phyloP scores from a whole-genome alignment of 2,113 vertebrate genomes.

The Melozone crissalis region DNA sequence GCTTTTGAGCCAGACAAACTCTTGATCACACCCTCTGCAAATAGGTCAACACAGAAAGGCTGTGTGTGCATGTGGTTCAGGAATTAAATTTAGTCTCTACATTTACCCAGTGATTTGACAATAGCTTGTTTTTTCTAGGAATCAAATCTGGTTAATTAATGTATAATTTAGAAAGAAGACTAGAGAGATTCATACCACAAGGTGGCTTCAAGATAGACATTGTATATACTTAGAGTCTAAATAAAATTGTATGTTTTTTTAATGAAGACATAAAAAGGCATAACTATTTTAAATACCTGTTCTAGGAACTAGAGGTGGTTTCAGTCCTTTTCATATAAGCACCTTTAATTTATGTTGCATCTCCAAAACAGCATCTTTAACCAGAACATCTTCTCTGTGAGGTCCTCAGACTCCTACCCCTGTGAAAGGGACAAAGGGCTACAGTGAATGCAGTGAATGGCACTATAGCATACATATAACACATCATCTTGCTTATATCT shows the following conservation, averaged over 20 bases:
- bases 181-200: background rate
- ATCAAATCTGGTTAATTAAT: background rate
- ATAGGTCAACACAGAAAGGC: background rate
- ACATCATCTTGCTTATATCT: background rate
- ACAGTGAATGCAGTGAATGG: background rate
- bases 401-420: background rate
- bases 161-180: background rate
- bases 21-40: constrained; percentile 48
- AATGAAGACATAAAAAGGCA: background rate
- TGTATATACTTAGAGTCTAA: background rate
- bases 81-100: constrained; percentile 31
- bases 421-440: background rate
- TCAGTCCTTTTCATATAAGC: background rate
- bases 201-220: background rate
- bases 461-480: background rate
- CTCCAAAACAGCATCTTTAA: background rate
- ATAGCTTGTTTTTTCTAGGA: constrained; percentile 24
- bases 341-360: background rate
- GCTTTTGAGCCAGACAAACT: background rate
- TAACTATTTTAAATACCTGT: constrained; percentile 31
- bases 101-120: constrained; percentile 3
- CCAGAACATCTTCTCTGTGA: background rate
- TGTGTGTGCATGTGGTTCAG: constrained; percentile 28
- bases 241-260: background rate
- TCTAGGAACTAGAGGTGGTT: background rate